Evolutionary conservation across 2,888 invertebrate species (phyloP), one percentile per base, ranked within the genome.

Genomic region (Limnephilus rhombicus): DNA sequence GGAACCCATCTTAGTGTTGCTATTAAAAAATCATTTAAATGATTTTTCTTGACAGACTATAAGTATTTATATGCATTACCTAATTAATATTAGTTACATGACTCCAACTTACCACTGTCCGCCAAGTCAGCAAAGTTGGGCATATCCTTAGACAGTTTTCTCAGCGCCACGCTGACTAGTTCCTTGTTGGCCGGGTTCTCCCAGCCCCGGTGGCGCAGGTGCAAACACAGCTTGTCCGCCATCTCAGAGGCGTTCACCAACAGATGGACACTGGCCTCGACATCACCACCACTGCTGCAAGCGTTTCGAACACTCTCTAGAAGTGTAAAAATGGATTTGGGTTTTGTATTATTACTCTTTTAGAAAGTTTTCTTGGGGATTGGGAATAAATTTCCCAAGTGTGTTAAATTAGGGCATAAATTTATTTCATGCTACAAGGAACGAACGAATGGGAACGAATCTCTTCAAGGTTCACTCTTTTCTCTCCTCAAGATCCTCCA

Each of bases 161-260:
- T 68, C 24, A 83, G 31, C 34, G 83, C 37, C 34, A 9, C 18
- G 0, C 41, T 83, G 37, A 83, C 37, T 37, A n/a, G 37, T 41
- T 4, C 34, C 31, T 24, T 83, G 45, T 49, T 86, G 29, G 37
- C 49, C 15, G 86, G 86, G 45, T 68, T 34, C 29, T 9, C 34
- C 88, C 88, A 88, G 31, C 31, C 29, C 15, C 31, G 68, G 31
- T 34, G 15, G n/a, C 12, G 29, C 29, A 89, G 81, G 29, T 81
- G 41, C 7, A 82, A 82, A 24, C 87, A 83, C n/a, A 93, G n/a
- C 86, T 92, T 80, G 45, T 91, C 92, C 29, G 92, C 91, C 89
- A 90, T 91, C 13, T 89, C 31, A 9, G 93, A 85, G 4, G 93
- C 89, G 31, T 88, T 91, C 9, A 68, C 80, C 45, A 93, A 68